Evolutionary conservation across 2,113 vertebrate species (phyloP), one percentile per base, ranked within the genome.

Genomic region (Agapornis roseicollis): DNA sequence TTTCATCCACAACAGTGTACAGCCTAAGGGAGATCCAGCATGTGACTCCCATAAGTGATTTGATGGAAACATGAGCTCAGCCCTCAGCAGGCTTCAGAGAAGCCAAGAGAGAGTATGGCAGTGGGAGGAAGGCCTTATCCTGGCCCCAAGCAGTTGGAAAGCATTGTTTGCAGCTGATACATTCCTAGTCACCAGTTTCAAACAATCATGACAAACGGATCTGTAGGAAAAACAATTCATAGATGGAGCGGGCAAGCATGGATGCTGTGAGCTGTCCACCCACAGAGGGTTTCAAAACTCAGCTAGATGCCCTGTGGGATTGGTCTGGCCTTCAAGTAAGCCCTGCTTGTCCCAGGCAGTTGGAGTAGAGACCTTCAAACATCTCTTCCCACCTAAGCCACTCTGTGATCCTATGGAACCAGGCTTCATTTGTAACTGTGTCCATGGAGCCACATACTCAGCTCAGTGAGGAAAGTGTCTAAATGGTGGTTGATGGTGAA

Each of bases 401-500:
- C 20, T 47, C 29, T 33, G 27, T 61, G 41, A 13, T 44, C 50
- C 46, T 27, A 8, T 41, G 42, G 76, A 69, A 69, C 6, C 10
- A 55, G 42, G 17, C 6, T 72, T 90, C 22, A 13, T 50, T 85
- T 0, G 0, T 29, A 25, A n/a, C 71, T 11, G 5, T 64, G 23
- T 20, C 22, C 2, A 1, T 24, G n/a, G 42, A 92, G 8, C 28
- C 2, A 1, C 9, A 7, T 37, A 28, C 31, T 76, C 23, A 81
- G 10, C 41, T 65, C 9, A 13, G 10, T 9, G 25, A 78, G 28
- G 24, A 17, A 86, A 25, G 33, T 33, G 56, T 55, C n/a, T 82
- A 29, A 35, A 10, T 16, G 53, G 33, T 6, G 10, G 13, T 9
- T 22, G 17, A 28, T 41, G 20, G 39, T 37, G 53, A 65, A 73